Evolutionary conservation across 2,888 invertebrate genomes (phyloP).

Genomic region (Dolomedes plantarius): DNA sequence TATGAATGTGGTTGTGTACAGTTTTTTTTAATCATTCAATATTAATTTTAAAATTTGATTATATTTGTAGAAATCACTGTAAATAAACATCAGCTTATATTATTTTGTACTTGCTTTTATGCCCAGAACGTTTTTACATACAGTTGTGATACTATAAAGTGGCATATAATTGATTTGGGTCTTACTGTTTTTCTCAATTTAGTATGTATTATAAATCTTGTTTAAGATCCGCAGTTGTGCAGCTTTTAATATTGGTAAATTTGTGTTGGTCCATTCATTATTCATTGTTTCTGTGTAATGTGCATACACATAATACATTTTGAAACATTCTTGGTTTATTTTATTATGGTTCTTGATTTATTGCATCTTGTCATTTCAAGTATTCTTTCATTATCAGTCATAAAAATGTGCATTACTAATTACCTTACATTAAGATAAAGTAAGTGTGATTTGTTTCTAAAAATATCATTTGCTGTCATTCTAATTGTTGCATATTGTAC

Average conservation of each 20-base stretch:
- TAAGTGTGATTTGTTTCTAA: too few species aligned
- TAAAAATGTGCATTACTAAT: too few species aligned
- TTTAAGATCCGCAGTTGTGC: neutral
- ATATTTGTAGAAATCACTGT: slow-evolving; percentile 40
- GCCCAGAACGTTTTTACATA: slow-evolving; percentile 26
- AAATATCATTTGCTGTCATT: neutral
- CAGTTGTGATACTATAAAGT: slow-evolving; percentile 27
- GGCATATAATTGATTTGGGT: slow-evolving; percentile 5
- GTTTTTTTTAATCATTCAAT: slow-evolving; percentile 20
- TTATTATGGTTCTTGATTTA: too few species aligned
- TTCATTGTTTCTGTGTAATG: too few species aligned
- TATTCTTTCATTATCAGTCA: too few species aligned
- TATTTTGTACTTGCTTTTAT: slow-evolving; percentile 23
- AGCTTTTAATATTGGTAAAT: neutral
- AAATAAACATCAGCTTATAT: slow-evolving; percentile 37
- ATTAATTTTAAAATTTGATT: slow-evolving; percentile 16
- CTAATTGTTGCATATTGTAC: neutral
- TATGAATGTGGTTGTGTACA: slow-evolving; percentile 37
- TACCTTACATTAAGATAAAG: too few species aligned
- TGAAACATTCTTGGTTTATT: too few species aligned
- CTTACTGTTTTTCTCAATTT: neutral
- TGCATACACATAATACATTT: too few species aligned
- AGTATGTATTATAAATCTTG: too few species aligned
- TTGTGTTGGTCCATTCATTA: too few species aligned
- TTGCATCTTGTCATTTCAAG: too few species aligned